These are phyloP conservation scores for Phrynocephalus vlangalii DNA, from an alignment of 2,797 vertebrate genomes.

Conservation along the genomic window DNA sequence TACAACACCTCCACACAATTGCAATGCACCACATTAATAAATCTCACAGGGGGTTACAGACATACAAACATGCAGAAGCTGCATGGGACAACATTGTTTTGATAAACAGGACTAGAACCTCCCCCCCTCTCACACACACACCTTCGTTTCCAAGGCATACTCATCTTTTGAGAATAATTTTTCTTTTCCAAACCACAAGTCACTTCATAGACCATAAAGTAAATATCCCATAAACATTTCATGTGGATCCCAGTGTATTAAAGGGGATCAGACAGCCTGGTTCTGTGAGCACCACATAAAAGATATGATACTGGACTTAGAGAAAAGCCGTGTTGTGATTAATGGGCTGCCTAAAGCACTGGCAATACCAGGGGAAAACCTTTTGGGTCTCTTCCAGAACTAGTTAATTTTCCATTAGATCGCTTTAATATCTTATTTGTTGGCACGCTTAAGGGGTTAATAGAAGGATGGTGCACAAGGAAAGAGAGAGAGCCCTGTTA, in stretches of 20 bases:
- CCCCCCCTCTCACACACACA: neutral
- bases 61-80: conserved; percentile 39
- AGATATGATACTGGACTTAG: neutral
- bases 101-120: conserved; percentile 35
- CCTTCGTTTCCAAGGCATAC: conserved; percentile 40
- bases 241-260: conserved; percentile 15
- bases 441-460: conserved; percentile 33
- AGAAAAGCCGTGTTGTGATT: neutral
- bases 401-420: conserved; percentile 32
- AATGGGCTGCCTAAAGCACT: conserved; percentile 10
- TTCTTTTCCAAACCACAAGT: conserved; percentile 23
- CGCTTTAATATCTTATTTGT: conserved; percentile 28
- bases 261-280: conserved; percentile 26
- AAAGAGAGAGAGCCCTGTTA: conserved; percentile 3
- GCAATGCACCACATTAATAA: conserved; percentile 43
- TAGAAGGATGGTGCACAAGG: conserved; percentile 11
- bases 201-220: conserved; percentile 35
- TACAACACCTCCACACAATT: conserved; percentile 35
- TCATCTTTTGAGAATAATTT: conserved; percentile 30
- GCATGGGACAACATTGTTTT: conserved; percentile 30
- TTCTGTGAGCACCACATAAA: conserved; percentile 20
- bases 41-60: conserved; percentile 52
- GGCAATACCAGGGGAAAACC: neutral
- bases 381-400: conserved; percentile 1
- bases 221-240: conserved; percentile 24